These are phyloP conservation scores for Pluvianellus socialis DNA, from an alignment of 2,113 vertebrate species.

Conservation along the genomic window DNA sequence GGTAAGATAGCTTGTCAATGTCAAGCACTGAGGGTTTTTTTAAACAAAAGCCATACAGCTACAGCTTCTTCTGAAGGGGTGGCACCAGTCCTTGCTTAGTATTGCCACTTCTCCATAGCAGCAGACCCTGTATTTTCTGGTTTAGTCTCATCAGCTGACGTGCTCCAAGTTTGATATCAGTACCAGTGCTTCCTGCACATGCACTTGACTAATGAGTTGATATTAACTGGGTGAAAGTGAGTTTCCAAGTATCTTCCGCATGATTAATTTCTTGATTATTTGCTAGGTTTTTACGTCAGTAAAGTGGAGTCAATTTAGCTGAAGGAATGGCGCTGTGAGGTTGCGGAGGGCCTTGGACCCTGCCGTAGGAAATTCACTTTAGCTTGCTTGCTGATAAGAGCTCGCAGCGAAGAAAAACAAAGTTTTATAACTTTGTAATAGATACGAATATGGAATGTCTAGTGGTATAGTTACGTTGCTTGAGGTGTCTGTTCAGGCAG, in stretches of 20 bases:
- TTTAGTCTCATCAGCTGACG: neutral
- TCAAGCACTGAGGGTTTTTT: neutral
- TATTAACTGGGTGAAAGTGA: neutral
- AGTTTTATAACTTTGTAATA: neutral
- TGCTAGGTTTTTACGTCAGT: neutral
- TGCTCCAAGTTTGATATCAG: too few species aligned
- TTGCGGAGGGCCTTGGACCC: neutral
- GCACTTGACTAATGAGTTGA: neutral
- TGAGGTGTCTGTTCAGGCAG: neutral
- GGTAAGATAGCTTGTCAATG: neutral
- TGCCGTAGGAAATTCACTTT: neutral
- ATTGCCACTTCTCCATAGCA: neutral
- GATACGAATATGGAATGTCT: neutral
- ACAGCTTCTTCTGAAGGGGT: neutral
- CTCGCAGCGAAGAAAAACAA: neutral
- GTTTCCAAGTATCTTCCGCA: neutral
- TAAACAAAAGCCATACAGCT: neutral
- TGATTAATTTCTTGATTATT: neutral
- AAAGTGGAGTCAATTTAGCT: neutral
- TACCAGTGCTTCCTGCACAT: neutral
- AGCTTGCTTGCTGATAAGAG: neutral
- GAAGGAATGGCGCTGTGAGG: fast-evolving
- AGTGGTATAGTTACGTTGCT: neutral
- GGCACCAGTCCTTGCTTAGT: neutral
- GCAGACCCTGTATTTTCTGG: neutral